Conservation (phyloP, 1,140 invertebrate species). For the Apis dorsata region DNA sequence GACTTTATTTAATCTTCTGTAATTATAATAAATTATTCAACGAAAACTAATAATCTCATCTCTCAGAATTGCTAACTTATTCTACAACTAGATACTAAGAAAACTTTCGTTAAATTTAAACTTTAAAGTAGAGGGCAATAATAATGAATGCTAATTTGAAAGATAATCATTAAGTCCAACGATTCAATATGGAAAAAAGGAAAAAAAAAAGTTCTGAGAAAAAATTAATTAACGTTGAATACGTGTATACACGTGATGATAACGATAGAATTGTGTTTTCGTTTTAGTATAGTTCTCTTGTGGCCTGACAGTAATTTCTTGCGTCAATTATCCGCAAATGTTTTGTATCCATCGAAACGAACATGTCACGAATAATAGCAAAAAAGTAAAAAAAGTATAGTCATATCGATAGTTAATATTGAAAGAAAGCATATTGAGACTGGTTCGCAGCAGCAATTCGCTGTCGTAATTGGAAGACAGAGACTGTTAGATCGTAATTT, state of each 20-base stretch:
- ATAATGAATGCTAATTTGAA: no score
- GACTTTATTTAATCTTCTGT: no score
- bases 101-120: not conserved
- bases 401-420: constrained; percentile 20
- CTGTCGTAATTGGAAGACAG: constrained; percentile 6
- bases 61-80: no score
- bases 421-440: constrained; percentile 18
- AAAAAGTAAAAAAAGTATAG: not conserved
- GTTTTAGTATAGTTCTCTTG: not conserved
- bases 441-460: not conserved
- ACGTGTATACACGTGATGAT: not conserved
- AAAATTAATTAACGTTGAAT: constrained; percentile 5
- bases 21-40: no score
- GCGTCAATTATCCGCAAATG: constrained; percentile 9
- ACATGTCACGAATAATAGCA: not conserved
- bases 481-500: constrained; percentile 2
- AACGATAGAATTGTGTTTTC: not conserved
- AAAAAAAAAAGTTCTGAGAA: no score
- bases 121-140: no score
- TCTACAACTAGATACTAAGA: no score
- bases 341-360: not conserved
- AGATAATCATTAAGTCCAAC: not conserved
- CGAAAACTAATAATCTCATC: no score
- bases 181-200: not conserved
- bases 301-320: not conserved